Evolutionary conservation across 2,113 vertebrate species (phyloP).

Genomic region (Saguinus imperator): DNA sequence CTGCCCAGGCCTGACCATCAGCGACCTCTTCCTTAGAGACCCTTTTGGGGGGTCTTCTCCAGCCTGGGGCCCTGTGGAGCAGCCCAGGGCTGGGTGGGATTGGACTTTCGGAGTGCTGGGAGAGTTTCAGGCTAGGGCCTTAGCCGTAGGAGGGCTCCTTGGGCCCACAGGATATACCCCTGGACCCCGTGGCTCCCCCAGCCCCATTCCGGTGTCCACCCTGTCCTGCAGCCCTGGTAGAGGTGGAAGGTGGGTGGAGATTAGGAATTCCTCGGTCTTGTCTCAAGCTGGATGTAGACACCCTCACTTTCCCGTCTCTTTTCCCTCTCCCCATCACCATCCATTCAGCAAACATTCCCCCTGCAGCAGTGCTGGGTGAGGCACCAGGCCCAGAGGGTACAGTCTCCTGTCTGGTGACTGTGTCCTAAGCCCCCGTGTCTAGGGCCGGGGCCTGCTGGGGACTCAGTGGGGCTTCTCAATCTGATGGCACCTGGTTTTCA

Average conservation of each 20-base stretch:
- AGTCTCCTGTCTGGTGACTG: neutral
- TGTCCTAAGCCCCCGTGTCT: too few species aligned
- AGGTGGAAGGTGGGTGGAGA: neutral
- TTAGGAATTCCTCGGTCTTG: neutral
- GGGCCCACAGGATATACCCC: neutral
- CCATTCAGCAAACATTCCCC: neutral
- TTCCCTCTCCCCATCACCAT: neutral
- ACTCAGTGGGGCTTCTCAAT: neutral
- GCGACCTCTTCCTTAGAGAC: neutral
- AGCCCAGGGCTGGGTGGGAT: neutral
- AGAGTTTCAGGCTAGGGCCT: neutral
- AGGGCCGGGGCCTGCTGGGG: neutral
- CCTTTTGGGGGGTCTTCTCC: neutral
- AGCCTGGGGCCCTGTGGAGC: neutral
- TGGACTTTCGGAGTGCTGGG: neutral
- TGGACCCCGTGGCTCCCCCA: neutral
- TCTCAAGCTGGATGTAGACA: neutral
- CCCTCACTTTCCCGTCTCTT: neutral
- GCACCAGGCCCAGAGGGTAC: rapidly evolving
- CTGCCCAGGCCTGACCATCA: neutral
- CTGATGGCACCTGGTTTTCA: rapidly evolving
- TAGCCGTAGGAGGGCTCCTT: rapidly evolving
- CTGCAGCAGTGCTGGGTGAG: rapidly evolving
- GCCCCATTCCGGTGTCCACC: neutral
- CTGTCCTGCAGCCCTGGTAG: neutral